Conservation (phyloP, 2,888 invertebrate species). For the Pseudococcus longispinus region DNA sequence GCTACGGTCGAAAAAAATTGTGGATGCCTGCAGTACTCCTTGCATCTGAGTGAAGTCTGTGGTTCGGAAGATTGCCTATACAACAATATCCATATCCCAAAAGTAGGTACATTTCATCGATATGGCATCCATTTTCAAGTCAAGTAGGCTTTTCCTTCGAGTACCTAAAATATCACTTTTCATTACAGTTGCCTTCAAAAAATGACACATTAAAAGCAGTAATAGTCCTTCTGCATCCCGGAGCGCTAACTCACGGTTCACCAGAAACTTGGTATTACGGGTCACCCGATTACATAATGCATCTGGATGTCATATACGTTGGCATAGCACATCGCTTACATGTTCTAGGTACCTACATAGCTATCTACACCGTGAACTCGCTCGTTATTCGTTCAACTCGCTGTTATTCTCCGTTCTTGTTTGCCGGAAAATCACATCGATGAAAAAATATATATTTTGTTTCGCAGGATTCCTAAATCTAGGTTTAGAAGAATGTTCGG, state of each 20-base stretch:
- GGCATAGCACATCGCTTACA: not conserved
- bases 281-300: constrained; percentile 11
- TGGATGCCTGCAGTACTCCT: not conserved
- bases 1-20: not conserved
- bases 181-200: not conserved
- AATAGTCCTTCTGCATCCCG: not conserved
- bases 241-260: not conserved
- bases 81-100: not conserved
- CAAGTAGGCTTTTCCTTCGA: too few relatives aligned
- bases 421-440: not conserved
- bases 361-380: too few relatives aligned
- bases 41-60: not conserved
- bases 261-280: not conserved
- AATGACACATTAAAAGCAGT: not conserved
- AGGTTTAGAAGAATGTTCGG: not conserved
- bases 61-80: not conserved
- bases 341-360: not conserved
- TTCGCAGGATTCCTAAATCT: not conserved
- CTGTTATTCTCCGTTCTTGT: not conserved
- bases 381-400: too few relatives aligned
- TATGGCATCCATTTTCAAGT: too few relatives aligned
- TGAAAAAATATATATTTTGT: too few relatives aligned
- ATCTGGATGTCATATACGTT: not conserved
- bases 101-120: not conserved
- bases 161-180: not conserved